A percentile compares a stretch with the other conserved stretches of the same genome.
These are phyloP conservation scores for Halocaridina rubra DNA, from an alignment of 2,888 invertebrate species.

Conservation along the genomic window DNA sequence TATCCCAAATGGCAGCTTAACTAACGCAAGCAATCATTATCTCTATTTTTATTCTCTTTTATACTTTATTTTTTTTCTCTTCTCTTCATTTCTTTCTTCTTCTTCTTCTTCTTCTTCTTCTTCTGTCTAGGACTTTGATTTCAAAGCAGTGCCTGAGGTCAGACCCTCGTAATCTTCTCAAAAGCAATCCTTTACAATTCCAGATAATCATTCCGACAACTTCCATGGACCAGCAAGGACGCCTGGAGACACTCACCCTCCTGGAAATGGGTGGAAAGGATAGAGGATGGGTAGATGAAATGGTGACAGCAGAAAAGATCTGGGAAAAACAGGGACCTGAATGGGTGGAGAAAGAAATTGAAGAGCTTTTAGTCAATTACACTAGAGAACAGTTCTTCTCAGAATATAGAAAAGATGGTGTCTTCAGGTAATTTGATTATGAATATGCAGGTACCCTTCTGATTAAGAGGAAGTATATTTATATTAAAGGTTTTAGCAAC, in stretches of 20 bases:
- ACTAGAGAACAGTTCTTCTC: conserved; percentile 28
- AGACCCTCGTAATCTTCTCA: too few species aligned
- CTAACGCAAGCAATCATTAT: too few species aligned
- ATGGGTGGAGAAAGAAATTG: background rate
- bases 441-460: too few species aligned
- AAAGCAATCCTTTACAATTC: too few species aligned
- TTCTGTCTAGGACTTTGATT: too few species aligned
- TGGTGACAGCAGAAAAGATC: background rate
- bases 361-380: conserved; percentile 12
- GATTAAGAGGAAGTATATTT: too few species aligned
- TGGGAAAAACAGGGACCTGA: background rate
- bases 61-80: background rate
- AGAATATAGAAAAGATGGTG: conserved; percentile 17
- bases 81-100: background rate
- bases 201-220: conserved; percentile 19
- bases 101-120: background rate
- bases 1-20: too few species aligned
- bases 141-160: too few species aligned
- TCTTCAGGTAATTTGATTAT: conserved; percentile 6
- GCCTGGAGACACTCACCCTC: background rate
- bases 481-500: too few species aligned
- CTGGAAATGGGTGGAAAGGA: background rate
- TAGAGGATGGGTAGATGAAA: conserved; percentile 1
- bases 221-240: background rate
- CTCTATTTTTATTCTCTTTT: background rate